Evolutionary conservation across 1,140 invertebrate species (phyloP).

Genomic region (Propsilocerus akamusi): DNA sequence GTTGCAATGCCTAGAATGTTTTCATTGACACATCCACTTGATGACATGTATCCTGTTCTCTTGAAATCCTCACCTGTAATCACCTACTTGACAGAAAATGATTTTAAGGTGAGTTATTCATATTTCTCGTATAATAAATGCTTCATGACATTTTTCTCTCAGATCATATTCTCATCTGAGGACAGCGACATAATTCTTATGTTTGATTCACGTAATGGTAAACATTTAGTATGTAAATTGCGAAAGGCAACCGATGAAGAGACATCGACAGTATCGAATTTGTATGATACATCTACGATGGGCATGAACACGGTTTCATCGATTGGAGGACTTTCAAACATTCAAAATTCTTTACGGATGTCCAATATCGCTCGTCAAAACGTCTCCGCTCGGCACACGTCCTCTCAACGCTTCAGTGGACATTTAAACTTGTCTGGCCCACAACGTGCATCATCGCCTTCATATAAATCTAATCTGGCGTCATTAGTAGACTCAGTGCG

Average conservation of each 20-base stretch:
- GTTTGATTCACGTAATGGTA: slow-evolving; percentile 52
- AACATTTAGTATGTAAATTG: slow-evolving; percentile 68
- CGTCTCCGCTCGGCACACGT: neutral
- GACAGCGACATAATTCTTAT: slow-evolving; percentile 48
- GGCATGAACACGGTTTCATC: neutral
- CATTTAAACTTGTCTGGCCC: neutral
- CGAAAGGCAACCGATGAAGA: slow-evolving; percentile 57
- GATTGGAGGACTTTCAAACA: neutral
- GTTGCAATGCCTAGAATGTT: slow-evolving; percentile 46
- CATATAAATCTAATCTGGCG: neutral
- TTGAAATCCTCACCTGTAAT: slow-evolving; percentile 31
- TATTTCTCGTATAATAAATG: neutral
- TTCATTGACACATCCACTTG: slow-evolving; percentile 69
- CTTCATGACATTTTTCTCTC: neutral
- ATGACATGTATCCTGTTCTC: slow-evolving; percentile 72
- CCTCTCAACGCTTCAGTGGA: too few relatives aligned
- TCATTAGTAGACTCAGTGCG: neutral
- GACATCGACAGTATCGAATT: slow-evolving; percentile 27
- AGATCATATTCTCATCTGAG: slow-evolving; percentile 39
- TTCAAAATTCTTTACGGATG: neutral
- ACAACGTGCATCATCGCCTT: neutral
- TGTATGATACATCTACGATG: neutral
- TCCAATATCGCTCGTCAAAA: too few relatives aligned
- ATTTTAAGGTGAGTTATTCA: slow-evolving; percentile 21
- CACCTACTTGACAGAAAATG: slow-evolving; percentile 37